These are phyloP conservation scores for Momotus momota DNA, from an alignment of 2,797 vertebrate genomes.

Conservation along the genomic window DNA sequence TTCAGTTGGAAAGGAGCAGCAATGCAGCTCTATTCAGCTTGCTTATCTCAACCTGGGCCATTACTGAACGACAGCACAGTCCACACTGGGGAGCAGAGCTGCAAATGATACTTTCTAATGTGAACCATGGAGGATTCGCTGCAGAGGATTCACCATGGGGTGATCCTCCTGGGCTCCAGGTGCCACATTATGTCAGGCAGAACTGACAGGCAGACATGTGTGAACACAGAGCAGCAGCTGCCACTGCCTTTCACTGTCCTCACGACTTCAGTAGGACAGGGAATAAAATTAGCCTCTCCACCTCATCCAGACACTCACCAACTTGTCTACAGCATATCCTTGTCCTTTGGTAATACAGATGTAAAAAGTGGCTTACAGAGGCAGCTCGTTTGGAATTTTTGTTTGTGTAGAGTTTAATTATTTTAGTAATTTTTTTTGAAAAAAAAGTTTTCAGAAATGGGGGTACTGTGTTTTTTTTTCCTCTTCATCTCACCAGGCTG, in stretches of 20 bases:
- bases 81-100: not conserved
- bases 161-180: not conserved
- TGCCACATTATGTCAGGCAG: not conserved
- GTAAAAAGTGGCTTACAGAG: not conserved
- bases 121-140: not conserved
- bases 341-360: not conserved
- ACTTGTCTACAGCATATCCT: not conserved
- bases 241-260: not conserved
- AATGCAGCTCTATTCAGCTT: not conserved
- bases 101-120: not conserved
- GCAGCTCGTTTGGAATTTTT: not conserved
- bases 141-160: not conserved
- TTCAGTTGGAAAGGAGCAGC: not conserved
- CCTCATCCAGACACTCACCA: not conserved
- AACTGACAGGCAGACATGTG: not conserved
- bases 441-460: not conserved
- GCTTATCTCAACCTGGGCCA: not conserved
- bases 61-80: not conserved
- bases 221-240: not conserved
- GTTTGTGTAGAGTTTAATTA: not conserved
- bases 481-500: constrained; percentile 24
- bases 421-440: not conserved
- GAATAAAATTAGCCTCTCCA: not conserved
- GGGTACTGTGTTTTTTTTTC: not conserved
- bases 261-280: not conserved